A percentile compares a stretch with the other conserved stretches of the same genome.
phyloP scores from a whole-genome alignment of 2,797 vertebrate species.

The Coccyzus lansbergi region DNA sequence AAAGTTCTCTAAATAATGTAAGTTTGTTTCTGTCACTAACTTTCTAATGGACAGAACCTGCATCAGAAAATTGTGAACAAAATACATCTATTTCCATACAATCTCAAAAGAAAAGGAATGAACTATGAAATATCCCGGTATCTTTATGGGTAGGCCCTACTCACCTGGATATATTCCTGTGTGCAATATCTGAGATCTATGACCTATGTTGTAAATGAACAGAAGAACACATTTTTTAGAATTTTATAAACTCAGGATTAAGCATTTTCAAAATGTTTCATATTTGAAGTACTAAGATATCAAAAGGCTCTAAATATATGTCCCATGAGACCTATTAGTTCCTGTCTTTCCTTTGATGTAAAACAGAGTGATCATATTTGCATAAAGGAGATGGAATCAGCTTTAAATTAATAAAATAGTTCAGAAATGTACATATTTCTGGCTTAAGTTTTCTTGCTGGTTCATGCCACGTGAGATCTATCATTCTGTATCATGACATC shows the following conservation, averaged over 20 bases:
- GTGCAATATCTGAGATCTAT: neutral
- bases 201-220: neutral
- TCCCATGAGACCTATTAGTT: neutral
- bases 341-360: neutral
- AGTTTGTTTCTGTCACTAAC: neutral
- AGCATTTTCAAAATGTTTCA: neutral
- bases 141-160: neutral
- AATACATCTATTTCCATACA: rapidly evolving
- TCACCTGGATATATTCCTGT: neutral
- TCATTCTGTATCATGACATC: neutral
- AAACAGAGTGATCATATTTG: neutral
- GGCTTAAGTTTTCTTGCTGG: neutral
- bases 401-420: conserved; percentile 54
- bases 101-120: neutral
- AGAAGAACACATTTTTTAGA: neutral
- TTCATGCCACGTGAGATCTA: conserved; percentile 20
- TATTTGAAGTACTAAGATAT: neutral
- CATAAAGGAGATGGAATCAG: neutral
- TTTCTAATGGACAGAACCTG: neutral
- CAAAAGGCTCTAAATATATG: neutral
- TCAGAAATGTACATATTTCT: neutral
- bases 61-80: neutral
- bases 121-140: neutral
- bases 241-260: neutral
- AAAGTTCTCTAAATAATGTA: neutral